phyloP scores from a whole-genome alignment of 2,888 invertebrate species.

The Cephonodes hylas region DNA sequence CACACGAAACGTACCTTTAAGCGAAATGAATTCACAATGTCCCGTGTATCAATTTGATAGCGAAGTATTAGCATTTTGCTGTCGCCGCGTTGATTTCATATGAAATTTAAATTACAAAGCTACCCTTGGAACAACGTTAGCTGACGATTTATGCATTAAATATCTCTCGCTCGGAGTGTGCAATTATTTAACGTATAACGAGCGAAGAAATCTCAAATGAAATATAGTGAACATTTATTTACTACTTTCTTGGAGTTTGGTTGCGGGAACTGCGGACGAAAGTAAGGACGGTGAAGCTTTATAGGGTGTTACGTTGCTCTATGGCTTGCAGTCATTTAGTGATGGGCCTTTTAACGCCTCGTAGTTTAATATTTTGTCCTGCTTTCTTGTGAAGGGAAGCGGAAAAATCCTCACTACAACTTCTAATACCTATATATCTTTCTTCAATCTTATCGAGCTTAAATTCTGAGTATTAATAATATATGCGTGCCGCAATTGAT shows the following conservation, averaged over 20 bases:
- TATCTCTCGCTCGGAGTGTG: neutral
- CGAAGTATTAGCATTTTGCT: constrained; percentile 36
- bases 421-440: no score
- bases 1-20: constrained; percentile 19
- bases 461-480: no score
- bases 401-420: no score
- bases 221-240: neutral
- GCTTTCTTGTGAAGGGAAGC: no score
- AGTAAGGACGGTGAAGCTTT: neutral
- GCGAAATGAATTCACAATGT: constrained; percentile 37
- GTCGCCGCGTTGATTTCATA: constrained; percentile 39
- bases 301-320: no score
- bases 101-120: constrained; percentile 38
- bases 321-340: no score
- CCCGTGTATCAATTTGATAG: constrained; percentile 37
- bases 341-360: no score
- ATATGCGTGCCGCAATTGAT: no score
- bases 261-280: neutral
- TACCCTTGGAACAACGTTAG: constrained; percentile 13
- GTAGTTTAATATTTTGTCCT: no score
- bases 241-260: neutral
- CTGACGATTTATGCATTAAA: constrained; percentile 9
- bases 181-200: neutral
- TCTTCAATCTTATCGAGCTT: no score
- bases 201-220: neutral